These are phyloP conservation scores for Aptenodytes forsteri DNA, from an alignment of 2,113 vertebrate genomes.

Conservation along the genomic window DNA sequence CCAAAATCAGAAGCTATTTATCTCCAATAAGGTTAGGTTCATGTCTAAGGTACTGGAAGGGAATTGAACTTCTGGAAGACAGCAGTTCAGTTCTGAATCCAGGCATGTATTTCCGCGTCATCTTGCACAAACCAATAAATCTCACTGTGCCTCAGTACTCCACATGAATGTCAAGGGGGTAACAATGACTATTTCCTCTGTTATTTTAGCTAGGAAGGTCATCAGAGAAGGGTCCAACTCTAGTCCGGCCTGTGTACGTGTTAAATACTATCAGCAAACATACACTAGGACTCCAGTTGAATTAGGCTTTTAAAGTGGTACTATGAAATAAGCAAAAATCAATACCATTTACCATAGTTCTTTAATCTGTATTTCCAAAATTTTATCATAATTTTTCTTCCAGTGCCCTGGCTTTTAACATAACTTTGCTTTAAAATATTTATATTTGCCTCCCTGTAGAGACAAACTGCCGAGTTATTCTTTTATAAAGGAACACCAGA, in stretches of 20 bases:
- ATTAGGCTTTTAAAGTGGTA: not conserved
- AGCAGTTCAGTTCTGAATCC: not conserved
- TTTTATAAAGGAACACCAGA: not conserved
- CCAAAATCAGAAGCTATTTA: not conserved
- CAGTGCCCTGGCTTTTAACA: not conserved
- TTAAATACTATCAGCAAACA: not conserved
- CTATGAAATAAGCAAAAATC: not conserved
- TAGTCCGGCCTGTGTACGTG: not conserved
- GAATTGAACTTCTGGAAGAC: not conserved
- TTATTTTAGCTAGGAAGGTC: not conserved
- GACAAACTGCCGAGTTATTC: not conserved
- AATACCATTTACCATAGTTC: not conserved
- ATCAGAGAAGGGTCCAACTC: not conserved
- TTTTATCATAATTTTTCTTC: not conserved
- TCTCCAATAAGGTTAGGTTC: not conserved
- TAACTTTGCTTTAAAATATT: not conserved
- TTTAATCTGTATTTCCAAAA: not conserved
- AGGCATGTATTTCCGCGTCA: not conserved
- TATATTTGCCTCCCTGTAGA: not conserved
- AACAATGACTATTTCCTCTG: not conserved
- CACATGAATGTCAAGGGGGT: not conserved
- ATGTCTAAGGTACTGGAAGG: not conserved
- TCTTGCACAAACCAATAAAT: not conserved
- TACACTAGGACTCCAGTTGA: not conserved
- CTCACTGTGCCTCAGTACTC: not conserved